Base-by-base conservation (phyloP, 2,113 vertebrate species). In the Diglossa brunneiventris region DNA sequence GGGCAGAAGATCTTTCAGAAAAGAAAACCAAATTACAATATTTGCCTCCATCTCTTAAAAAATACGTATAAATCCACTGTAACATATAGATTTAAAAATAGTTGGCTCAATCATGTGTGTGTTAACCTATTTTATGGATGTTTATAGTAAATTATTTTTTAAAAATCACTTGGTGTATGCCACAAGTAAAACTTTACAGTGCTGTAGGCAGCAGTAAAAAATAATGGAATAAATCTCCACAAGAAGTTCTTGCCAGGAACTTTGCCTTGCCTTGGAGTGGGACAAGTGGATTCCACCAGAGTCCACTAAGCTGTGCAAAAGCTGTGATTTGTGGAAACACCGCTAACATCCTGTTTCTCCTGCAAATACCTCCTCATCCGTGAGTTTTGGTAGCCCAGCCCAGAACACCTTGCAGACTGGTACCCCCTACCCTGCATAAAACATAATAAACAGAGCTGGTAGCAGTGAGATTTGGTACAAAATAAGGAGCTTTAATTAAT, bases 401-500 rank as follows among this genome's bases (percentile, higher is more conserved):
- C 94, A 78, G 81, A 95, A 91, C 94, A 94, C 85, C 87, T 97
- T 97, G 89, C 83, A 76, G 88, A 83, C 89, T 91, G 74, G 94
- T 92, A 90, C 55, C 89, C 72, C 53, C 41, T 30, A 52, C 68
- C 58, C 95, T 91, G 95, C 95, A 95, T 92, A 97, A 97, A 97
- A 94, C 95, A 95, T 97, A 98, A 97, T 97, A 95, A 96, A 97
- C 87, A 49, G 93, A 84, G 96, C 91, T 68, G 47, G 88, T 94
- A 97, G 93, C 33, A 49, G 94, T 87, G 95, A 97, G 98, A 98
- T 98, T 98, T 98, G 97, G 97, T 98, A 96, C 96, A 97, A 98
- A 98, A 97, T 98, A 98, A 98, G 97, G 98, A 98, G 98, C 98
- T 99, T 99, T 99, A 99, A 99, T 99, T 99, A 98, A 99, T 99